A percentile compares a stretch with the other conserved stretches of the same genome.
Conservation (phyloP, 2,113 vertebrate species). For the Amblyornis subalaris region DNA sequence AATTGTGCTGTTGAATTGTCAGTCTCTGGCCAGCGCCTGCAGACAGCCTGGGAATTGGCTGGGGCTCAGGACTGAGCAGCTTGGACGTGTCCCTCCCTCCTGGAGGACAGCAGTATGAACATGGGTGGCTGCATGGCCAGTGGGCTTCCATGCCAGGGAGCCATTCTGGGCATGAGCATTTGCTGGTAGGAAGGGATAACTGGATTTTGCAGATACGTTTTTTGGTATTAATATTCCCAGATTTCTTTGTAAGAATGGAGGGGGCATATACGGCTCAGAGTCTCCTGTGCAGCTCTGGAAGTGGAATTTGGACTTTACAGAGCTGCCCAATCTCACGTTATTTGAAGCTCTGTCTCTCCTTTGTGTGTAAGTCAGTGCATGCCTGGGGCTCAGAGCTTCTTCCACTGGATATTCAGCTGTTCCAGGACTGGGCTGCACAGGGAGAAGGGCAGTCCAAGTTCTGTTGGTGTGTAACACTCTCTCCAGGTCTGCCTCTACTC, state of each 20-base stretch:
- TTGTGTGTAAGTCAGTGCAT: background rate
- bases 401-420: background rate
- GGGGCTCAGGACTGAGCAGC: background rate
- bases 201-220: background rate
- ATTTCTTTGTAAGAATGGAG: background rate
- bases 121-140: rapidly evolving
- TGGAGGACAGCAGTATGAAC: background rate
- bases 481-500: background rate
- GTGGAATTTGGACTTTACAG: background rate
- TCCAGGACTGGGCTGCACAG: background rate
- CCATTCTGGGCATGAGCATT: background rate
- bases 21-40: background rate
- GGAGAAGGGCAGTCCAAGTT: background rate
- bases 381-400: background rate
- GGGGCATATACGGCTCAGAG: background rate
- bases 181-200: background rate
- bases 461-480: background rate
- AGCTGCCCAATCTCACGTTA: background rate
- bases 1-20: background rate
- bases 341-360: background rate
- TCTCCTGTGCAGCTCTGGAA: background rate
- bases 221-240: background rate
- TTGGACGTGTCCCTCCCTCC: background rate
- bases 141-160: background rate
- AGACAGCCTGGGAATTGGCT: background rate